These are phyloP conservation scores for Magallana angulata DNA, from an alignment of 1,140 invertebrate species.

Conservation along the genomic window DNA sequence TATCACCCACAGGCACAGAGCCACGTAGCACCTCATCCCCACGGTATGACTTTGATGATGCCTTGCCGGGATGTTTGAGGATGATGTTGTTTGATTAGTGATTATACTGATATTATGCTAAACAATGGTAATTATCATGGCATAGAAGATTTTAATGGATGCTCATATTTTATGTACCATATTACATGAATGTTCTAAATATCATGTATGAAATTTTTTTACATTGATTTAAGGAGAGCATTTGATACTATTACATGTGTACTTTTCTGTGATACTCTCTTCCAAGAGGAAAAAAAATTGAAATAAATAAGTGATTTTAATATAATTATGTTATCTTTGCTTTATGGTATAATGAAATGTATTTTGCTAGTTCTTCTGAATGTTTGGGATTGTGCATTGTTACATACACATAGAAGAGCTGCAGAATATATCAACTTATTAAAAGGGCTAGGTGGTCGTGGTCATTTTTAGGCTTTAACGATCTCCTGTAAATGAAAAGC, in stretches of 20 bases:
- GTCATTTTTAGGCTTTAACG: no score
- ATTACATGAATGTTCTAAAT: not conserved
- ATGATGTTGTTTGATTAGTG: slow-evolving; percentile 24
- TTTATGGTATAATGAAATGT: no score
- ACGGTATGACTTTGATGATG: slow-evolving; percentile 18
- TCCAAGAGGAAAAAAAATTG: not conserved
- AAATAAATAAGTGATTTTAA: no score
- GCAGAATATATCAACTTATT: no score
- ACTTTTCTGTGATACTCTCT: slow-evolving; percentile 20
- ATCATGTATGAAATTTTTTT: not conserved
- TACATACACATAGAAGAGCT: no score
- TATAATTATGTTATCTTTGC: no score
- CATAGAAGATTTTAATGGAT: not conserved
- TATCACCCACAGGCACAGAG: not conserved
- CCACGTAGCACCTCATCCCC: not conserved
- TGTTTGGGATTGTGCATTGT: no score
- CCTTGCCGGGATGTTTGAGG: slow-evolving; percentile 10
- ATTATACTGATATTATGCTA: slow-evolving; percentile 3
- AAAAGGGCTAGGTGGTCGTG: no score
- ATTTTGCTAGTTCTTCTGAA: no score
- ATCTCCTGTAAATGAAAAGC: no score
- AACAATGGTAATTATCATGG: not conserved
- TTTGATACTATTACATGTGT: not conserved
- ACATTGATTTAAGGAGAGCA: not conserved
- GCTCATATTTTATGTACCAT: not conserved